Base-by-base conservation (phyloP, 2,888 invertebrate genomes). In the Sarcophaga variegata region DNA sequence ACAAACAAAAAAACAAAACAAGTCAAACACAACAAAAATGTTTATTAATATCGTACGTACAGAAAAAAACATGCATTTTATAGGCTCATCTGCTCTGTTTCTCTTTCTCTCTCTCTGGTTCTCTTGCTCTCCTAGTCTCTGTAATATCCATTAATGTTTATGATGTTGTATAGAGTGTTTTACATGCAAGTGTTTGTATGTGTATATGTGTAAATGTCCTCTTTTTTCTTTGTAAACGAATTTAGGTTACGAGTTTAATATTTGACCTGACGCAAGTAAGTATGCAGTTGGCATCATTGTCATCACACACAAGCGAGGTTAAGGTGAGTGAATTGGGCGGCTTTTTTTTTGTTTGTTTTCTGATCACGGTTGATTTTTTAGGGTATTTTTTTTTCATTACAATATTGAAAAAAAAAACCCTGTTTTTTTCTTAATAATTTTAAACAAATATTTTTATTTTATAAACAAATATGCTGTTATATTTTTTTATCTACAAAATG, bases 241-340 rank as follows among this genome's bases (percentile, higher is more conserved):
- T 87, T 87, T 87, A 87, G 87, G 87, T 87, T 87, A 87, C 84
- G 87, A 87, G 87, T 87, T 84, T 84, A 84, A 84, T 84, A 87
- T 87, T 87, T 87, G 87, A 87, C 87, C 87, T 87, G 82, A 87
- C 87, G 81, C 79, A 87, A 87, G 10, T 37, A 37, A 37, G 8
- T 37, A 37, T 37, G 10, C 37, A 37, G 84, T 87, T 54, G 54
- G 87, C 87, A 87, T 84, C 87, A 87, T 84, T 84, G 84, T 87
- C 75, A 37, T 2, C 2, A 81, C 81, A 75, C 49, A 83, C 78
- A 75, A 37, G 37, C 37, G 71, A 87, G 87, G 87, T 82, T 84
- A 87, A 87, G 87, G 87, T 87, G 84, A 87, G 14, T 77, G 54
- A 54, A 54, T 54, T 54, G 54, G 54, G 14, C 12, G 17, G 12